Percentiles rank a stretch among this genome's conserved stretches.
Conservation (phyloP, 2,888 invertebrate species). For the Macrosiphum euphorbiae region DNA sequence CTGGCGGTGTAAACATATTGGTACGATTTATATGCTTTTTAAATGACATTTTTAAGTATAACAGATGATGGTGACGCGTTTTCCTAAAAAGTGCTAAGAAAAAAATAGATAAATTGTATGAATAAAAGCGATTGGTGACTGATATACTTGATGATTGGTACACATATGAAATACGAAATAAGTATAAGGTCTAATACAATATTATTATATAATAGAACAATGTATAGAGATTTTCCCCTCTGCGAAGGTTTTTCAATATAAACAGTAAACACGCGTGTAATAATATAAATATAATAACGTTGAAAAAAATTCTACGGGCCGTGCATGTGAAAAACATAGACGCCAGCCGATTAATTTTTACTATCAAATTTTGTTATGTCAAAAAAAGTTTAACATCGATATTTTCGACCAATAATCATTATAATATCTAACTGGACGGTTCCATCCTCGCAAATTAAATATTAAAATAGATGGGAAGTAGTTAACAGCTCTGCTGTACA, state of each 20-base stretch:
- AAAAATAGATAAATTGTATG: background rate
- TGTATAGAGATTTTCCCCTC: background rate
- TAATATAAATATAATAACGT: background rate
- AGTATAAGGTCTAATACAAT: background rate
- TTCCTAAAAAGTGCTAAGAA: background rate
- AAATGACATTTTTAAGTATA: background rate
- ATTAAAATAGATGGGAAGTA: too few relatives aligned
- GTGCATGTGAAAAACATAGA: background rate
- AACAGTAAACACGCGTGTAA: background rate
- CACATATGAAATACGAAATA: background rate
- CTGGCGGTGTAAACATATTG: background rate
- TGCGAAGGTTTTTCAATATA: background rate
- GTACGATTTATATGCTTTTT: background rate
- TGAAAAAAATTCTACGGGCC: background rate
- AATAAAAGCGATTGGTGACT: background rate
- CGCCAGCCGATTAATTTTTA: background rate
- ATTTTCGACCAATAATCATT: background rate
- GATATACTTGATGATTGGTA: background rate
- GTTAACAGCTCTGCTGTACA: too few relatives aligned
- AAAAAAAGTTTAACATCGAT: constrained; percentile 29
- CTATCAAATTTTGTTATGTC: background rate
- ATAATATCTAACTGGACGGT: background rate
- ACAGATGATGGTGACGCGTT: background rate
- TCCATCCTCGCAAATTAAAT: background rate
- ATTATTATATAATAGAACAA: background rate